These are phyloP conservation scores for Venustoraphidia nigricollis DNA, from an alignment of 2,888 invertebrate species.

Conservation along the genomic window DNA sequence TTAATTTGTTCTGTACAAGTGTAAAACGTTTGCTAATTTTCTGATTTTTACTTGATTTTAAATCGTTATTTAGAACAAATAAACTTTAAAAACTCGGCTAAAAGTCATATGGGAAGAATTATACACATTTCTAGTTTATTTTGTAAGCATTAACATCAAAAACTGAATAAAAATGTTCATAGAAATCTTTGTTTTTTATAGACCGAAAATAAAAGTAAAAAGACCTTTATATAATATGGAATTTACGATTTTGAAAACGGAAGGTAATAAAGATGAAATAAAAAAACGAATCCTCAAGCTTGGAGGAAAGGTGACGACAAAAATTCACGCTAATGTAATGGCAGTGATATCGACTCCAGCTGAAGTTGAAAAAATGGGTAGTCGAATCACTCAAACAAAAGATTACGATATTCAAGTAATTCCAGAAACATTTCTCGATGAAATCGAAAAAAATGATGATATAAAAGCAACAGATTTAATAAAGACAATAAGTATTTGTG, in stretches of 20 bases:
- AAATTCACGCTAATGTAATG: conserved; percentile 46
- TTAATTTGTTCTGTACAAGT: too few species aligned
- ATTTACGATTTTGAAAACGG: conserved; percentile 45
- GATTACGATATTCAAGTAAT: conserved; percentile 64
- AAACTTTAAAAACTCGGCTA: too few species aligned
- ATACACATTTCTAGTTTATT: too few species aligned
- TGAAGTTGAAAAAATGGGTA: conserved; percentile 50
- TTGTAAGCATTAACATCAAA: too few species aligned
- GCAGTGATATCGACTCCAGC: conserved; percentile 59
- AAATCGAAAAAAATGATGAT: conserved; percentile 42
- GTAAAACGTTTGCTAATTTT: too few species aligned
- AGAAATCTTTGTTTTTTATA: too few species aligned
- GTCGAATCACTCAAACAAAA: conserved; percentile 49
- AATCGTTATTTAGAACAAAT: too few species aligned
- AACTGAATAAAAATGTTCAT: too few species aligned
- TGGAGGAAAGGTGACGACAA: conserved; percentile 58
- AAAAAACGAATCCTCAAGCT: conserved; percentile 52
- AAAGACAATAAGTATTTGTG: conserved; percentile 54
- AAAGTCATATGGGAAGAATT: too few species aligned
- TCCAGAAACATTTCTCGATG: conserved; percentile 57
- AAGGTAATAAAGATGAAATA: conserved; percentile 40
- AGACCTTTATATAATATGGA: conserved; percentile 58
- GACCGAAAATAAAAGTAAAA: conserved; percentile 49
- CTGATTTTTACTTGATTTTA: too few species aligned
- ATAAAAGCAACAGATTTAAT: conserved; percentile 49